Evolutionary conservation across 2,113 vertebrate species (phyloP), one percentile per base, ranked within the genome.

Genomic region (Leptodactylus fuscus): DNA sequence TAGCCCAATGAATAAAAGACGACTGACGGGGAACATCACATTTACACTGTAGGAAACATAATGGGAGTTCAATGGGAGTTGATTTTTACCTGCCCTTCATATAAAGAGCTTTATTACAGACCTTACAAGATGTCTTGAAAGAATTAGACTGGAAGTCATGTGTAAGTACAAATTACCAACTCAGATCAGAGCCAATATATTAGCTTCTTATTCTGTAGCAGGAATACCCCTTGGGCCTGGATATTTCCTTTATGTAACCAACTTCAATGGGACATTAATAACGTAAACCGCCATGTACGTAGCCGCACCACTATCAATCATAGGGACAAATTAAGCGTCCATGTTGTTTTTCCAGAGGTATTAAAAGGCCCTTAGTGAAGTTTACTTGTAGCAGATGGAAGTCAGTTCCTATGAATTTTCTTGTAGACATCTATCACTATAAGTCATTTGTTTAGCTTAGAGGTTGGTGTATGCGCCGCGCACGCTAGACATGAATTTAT

Each of bases 41-140:
- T 95, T 94, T 92, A 87, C 92, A 90, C 91, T 92, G 88, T 88
- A 89, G 90, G 89, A 88, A 92, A 91, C 89, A 88, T 88, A 88
- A 87, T 92, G 89, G 90, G 87, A 90, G 8, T 87, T 92, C 89
- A 89, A 86, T 93, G 92, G 92, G 89, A 91, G 82, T 86, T 89
- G 92, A 90, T 91, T 5, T 94, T 94, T 92, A 91, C 91, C 90
- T 90, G 89, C 87, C 87, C 91, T 88, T 88, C 88, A 92, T 90
- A 92, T 93, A 92, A 94, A 94, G 91, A 93, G 92, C 91, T 94
- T 93, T 94, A 91, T 92, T 90, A 91, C 92, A 91, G 90, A 87
- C 89, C 89, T 93, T 88, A 92, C 92, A 90, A 44, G 85, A 88
- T 82, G 69, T 78, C 91, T 93, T 91, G 90, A 89, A 93, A 92